These are phyloP conservation scores for Melipona beecheii DNA, from an alignment of 2,888 invertebrate genomes.

Conservation along the genomic window DNA sequence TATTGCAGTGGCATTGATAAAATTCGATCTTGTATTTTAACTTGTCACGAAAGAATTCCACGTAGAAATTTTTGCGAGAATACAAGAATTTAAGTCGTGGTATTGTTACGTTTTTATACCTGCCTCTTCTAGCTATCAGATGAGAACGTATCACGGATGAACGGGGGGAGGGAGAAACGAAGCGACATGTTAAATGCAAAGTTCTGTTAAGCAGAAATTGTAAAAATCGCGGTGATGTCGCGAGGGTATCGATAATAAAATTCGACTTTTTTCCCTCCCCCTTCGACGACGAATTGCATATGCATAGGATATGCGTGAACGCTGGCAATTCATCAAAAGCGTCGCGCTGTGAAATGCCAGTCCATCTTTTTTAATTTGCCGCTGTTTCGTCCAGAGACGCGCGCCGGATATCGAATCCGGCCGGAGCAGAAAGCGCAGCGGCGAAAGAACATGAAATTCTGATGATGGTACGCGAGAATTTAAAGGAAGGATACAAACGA, in stretches of 20 bases:
- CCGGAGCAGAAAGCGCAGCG: background rate
- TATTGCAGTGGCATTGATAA: too few species aligned
- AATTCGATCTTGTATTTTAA: too few species aligned
- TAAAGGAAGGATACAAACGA: background rate
- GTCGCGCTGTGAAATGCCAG: conserved; percentile 41
- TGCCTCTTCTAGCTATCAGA: too few species aligned
- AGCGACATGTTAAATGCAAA: background rate
- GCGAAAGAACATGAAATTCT: background rate
- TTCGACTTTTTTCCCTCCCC: conserved; percentile 9
- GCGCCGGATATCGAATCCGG: background rate
- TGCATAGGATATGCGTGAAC: conserved; percentile 48
- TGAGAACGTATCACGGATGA: background rate
- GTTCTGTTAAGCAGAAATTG: background rate
- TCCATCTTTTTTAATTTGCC: conserved; percentile 52
- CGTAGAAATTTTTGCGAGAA: too few species aligned
- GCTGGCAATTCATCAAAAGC: conserved; percentile 56
- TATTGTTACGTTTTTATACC: too few species aligned
- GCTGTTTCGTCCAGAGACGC: background rate
- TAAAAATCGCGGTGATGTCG: conserved; percentile 7
- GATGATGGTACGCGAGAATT: background rate
- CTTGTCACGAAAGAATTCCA: too few species aligned
- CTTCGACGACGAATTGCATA: conserved; percentile 41
- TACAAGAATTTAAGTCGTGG: too few species aligned
- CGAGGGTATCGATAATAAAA: conserved; percentile 32
- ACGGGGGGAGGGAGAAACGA: background rate